These are phyloP conservation scores for Meandrusa payeni DNA, from an alignment of 2,888 invertebrate species.

Conservation along the genomic window DNA sequence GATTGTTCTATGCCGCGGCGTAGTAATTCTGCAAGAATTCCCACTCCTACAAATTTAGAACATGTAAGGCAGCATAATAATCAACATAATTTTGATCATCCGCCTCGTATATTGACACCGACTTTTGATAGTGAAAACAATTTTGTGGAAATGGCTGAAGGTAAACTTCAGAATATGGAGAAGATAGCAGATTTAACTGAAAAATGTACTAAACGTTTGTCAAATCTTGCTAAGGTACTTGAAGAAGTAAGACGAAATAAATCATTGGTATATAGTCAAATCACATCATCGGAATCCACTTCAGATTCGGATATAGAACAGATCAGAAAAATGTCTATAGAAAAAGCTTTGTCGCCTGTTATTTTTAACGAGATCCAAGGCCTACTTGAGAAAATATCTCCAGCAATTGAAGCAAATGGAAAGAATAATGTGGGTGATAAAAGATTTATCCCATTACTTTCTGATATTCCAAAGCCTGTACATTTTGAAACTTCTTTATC, in stretches of 20 bases:
- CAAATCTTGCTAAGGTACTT: constrained; percentile 67
- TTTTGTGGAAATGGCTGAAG: constrained; percentile 62
- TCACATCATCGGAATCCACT: constrained; percentile 56
- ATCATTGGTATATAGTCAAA: constrained; percentile 60
- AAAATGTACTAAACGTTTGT: constrained; percentile 70
- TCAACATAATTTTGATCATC: constrained; percentile 27
- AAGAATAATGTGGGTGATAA: constrained; percentile 26
- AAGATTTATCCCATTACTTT: constrained; percentile 48
- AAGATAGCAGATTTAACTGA: constrained; percentile 73
- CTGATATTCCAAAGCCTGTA: constrained; percentile 57
- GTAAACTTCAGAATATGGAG: constrained; percentile 72
- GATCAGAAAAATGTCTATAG: constrained; percentile 36
- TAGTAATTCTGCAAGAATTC: constrained; percentile 28
- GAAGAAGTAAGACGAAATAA: constrained; percentile 74
- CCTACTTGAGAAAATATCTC: constrained; percentile 28
- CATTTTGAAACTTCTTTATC: constrained; percentile 32
- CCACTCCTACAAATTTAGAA: constrained; percentile 43
- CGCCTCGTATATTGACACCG: constrained; percentile 55
- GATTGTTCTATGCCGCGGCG: constrained; percentile 21
- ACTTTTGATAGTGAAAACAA: constrained; percentile 56
- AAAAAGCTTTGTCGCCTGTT: constrained; percentile 24
- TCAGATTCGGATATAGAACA: constrained; percentile 57
- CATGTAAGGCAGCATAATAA: constrained; percentile 19
- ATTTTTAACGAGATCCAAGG: constrained; percentile 28
- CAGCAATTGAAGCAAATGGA: constrained; percentile 29